Conservation (phyloP, 2,797 vertebrate genomes). For the Phalloptychus januarius region DNA sequence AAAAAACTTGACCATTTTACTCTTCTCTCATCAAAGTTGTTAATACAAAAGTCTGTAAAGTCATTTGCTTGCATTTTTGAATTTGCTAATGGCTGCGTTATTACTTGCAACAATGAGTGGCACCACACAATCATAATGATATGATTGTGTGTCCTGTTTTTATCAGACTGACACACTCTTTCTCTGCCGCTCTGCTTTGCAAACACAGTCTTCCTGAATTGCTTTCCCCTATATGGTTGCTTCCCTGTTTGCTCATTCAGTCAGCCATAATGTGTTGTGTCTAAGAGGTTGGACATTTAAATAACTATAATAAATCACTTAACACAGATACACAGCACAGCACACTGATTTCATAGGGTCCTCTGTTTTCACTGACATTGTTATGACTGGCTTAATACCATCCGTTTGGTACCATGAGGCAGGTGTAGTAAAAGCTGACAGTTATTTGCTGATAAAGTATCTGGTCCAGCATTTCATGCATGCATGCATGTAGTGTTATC, state of each 20-base stretch:
- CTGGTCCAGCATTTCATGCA: slow-evolving; percentile 35
- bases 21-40: neutral
- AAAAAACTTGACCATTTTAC: neutral
- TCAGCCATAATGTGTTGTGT: slow-evolving; percentile 2
- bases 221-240: neutral
- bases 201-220: neutral
- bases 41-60: neutral
- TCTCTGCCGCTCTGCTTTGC: neutral
- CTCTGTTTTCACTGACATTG: slow-evolving; percentile 34
- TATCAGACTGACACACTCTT: neutral
- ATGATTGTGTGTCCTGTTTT: neutral
- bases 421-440: slow-evolving; percentile 57
- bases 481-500: slow-evolving; percentile 55
- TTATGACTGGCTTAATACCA: slow-evolving; percentile 34
- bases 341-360: slow-evolving; percentile 31
- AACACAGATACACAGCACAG: slow-evolving; percentile 1
- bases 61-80: neutral
- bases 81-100: neutral
- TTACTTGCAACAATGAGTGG: neutral
- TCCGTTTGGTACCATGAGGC: slow-evolving; percentile 48
- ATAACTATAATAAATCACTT: slow-evolving; percentile 36
- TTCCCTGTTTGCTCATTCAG: neutral
- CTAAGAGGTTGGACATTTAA: slow-evolving; percentile 19
- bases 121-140: neutral
- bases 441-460: slow-evolving; percentile 63